Conservation (phyloP, 1,140 invertebrate genomes). For the Temnothorax nylanderi region DNA sequence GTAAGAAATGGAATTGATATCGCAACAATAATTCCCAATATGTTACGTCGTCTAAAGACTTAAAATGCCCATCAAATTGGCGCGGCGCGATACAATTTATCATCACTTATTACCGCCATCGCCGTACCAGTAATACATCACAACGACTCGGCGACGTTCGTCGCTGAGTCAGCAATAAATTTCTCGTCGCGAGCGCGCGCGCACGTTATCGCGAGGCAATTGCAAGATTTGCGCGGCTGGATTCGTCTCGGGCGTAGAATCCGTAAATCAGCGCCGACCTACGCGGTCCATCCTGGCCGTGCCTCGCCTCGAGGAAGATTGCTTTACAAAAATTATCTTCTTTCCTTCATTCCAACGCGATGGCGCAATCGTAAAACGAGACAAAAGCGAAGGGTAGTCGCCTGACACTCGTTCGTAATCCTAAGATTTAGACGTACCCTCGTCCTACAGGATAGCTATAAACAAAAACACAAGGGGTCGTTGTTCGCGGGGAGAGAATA, state of each 20-base stretch:
- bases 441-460: slow-evolving; percentile 70
- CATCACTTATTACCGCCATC: slow-evolving; percentile 57
- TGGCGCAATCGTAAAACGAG: slow-evolving; percentile 69
- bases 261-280: slow-evolving; percentile 57
- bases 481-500: slow-evolving; percentile 65
- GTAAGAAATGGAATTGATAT: slow-evolving; percentile 10
- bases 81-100: slow-evolving; percentile 54
- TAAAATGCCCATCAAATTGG: slow-evolving; percentile 45
- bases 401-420: slow-evolving; percentile 78
- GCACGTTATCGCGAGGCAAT: slow-evolving; percentile 58
- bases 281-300: slow-evolving; percentile 35
- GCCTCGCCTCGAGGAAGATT: slow-evolving; percentile 54
- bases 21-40: slow-evolving; percentile 30
- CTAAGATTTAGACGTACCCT: slow-evolving; percentile 79
- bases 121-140: slow-evolving; percentile 56
- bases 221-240: slow-evolving; percentile 57
- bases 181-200: slow-evolving; percentile 52
- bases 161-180: slow-evolving; percentile 63
- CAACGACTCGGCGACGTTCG: slow-evolving; percentile 58
- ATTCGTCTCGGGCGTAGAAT: slow-evolving; percentile 61
- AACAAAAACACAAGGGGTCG: slow-evolving; percentile 76
- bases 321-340: slow-evolving; percentile 61
- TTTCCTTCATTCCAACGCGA: slow-evolving; percentile 40
- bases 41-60: slow-evolving; percentile 15
- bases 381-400: slow-evolving; percentile 64